Evolutionary conservation across 35 echinoderm and acorn worm species (phyloP), one percentile per base, ranked within the genome.

Genomic region (Ophiothrix spiculata): DNA sequence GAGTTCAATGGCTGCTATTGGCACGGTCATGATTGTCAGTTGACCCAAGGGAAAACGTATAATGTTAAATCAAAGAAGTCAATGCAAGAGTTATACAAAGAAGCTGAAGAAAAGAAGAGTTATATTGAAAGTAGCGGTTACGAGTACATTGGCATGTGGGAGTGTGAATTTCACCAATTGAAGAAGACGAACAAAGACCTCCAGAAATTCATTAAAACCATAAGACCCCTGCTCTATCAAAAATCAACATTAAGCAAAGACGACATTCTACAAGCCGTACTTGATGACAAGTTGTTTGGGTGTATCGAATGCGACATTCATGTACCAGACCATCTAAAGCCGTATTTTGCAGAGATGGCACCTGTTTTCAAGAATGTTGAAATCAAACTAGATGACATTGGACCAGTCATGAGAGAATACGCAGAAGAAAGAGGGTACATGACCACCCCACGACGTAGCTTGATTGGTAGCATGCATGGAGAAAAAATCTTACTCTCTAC

Each of bases 341-440:
- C n/a, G n/a, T n/a, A n/a, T n/a, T 81, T 81, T 33, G 79, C 2
- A 32, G 79, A 81, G 39, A 81, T 81, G 79, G 1, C 0, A 31
- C 79, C 79, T 4, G 45, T 81, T 16, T 81, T 81, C 0, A 81
- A 81, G 33, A 81, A 54, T 42, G 39, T 4, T 19, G 35, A 0
- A 32, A 14, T 31, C 0, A 64, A 6, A 64, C n/a, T n/a, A n/a
- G n/a, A n/a, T n/a, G n/a, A n/a, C n/a, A n/a, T n/a, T n/a, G n/a
- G n/a, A n/a, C n/a, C n/a, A n/a, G n/a, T n/a, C n/a, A n/a, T n/a
- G n/a, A n/a, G n/a, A n/a, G n/a, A n/a, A n/a, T n/a, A n/a, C n/a
- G n/a, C n/a, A n/a, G n/a, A n/a, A n/a, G n/a, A n/a, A n/a, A n/a
- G n/a, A n/a, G n/a, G n/a, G n/a, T n/a, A n/a, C n/a, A n/a, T n/a